Evolutionary conservation across 1,140 invertebrate genomes (phyloP), one percentile per base, ranked within the genome.

Genomic region (Drosophila littoralis): DNA sequence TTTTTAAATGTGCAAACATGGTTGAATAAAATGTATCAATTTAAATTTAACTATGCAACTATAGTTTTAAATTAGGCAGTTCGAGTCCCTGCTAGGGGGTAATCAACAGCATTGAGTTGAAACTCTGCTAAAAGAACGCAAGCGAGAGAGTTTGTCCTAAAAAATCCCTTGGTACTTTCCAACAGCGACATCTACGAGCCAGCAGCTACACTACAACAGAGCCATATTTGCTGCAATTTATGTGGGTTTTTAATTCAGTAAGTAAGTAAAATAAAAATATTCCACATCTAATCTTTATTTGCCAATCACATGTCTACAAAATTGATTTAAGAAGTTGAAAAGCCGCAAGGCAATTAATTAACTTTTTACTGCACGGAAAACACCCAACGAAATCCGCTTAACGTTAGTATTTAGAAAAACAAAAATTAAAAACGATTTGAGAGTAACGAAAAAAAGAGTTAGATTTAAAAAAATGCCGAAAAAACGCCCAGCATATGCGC

Each of bases 281-380:
- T 36, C 7, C 28, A 8, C 9, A n/a, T 13, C 2, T 6, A 12
- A 36, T 28, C 12, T 17, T 22, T 46, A 51, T 42, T 28, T 51
- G 13, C 8, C 45, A 68, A 35, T 36, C 46, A 46, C 22, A 32
- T 51, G 13, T 6, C 10, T 15, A 42, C n/a, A 61, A 64, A 82
- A 75, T 78, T 69, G 55, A 78, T 74, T 82, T 59, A 64, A 63
- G 65, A 84, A 79, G 52, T 72, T 32, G 40, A 15, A 57, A 72
- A 68, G 54, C 67, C 77, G 51, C 72, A 58, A 67, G 61, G 67
- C 77, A 73, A 80, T 84, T 84, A 65, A 82, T 76, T 75, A 63
- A 66, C 15, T 55, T 51, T 75, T 50, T 32, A 28, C 10, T 15
- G 50, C 28, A 38, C 12, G 36, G 36, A 2, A n/a, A n/a, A n/a